phyloP scores from a whole-genome alignment of 2,113 vertebrate species.

The Numida meleagris region DNA sequence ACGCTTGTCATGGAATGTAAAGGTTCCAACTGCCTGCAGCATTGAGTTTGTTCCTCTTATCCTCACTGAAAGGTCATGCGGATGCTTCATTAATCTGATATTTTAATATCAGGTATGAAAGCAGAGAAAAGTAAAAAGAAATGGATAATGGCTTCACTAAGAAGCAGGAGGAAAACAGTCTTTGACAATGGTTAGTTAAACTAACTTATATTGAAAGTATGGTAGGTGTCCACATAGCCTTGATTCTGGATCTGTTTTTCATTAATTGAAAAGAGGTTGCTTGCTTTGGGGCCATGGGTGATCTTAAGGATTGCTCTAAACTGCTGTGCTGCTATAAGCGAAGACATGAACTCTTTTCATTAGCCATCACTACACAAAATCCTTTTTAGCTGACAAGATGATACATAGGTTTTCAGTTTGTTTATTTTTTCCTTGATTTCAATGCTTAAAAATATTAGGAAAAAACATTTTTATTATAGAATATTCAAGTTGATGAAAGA shows the following conservation, averaged over 20 bases:
- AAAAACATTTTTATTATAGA: neutral
- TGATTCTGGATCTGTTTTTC: neutral
- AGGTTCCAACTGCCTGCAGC: neutral
- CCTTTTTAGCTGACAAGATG: neutral
- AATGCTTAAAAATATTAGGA: neutral
- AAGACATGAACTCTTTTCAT: neutral
- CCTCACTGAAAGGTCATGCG: too few species aligned
- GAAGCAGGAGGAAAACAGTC: neutral
- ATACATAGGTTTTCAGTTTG: neutral
- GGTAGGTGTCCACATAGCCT: neutral
- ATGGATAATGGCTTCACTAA: neutral
- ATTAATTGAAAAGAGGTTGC: neutral
- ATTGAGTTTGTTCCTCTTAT: accelerated
- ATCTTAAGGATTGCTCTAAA: neutral
- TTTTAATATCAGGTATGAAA: neutral
- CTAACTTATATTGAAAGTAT: neutral
- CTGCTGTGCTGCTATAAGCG: neutral
- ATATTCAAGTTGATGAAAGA: neutral
- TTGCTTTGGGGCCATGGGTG: neutral
- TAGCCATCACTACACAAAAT: neutral
- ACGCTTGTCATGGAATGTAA: neutral
- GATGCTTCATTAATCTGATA: neutral
- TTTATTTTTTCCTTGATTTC: neutral
- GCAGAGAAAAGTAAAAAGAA: neutral
- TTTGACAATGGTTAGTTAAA: neutral